Evolutionary conservation across 2,888 invertebrate species (phyloP).

Genomic region (Clanis bilineata): DNA sequence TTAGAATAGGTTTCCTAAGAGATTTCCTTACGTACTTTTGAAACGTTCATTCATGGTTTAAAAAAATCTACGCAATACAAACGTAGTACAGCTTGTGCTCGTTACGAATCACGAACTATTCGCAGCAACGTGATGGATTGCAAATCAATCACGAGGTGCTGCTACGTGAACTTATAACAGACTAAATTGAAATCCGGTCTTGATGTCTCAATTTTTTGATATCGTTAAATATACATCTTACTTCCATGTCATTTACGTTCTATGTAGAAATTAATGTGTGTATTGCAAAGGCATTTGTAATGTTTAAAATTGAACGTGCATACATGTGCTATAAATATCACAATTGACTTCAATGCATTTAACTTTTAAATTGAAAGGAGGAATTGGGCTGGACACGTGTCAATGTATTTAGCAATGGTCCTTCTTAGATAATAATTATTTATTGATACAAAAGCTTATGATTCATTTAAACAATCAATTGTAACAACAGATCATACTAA

Average conservation of each 20-base stretch:
- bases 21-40: neutral
- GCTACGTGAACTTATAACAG: conserved; percentile 1
- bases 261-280: too few species aligned
- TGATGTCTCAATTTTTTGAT: neutral
- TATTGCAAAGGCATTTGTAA: too few species aligned
- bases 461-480: too few species aligned
- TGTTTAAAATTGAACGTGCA: neutral
- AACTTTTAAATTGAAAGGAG: neutral
- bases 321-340: neutral
- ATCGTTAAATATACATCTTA: neutral
- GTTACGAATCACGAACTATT: conserved; percentile 10
- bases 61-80: neutral
- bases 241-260: too few species aligned
- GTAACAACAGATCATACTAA: too few species aligned
- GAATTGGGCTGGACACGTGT: neutral
- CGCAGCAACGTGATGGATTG: conserved; percentile 4
- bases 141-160: conserved; percentile 2
- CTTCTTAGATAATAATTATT: neutral
- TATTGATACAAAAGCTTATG: too few species aligned
- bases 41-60: neutral
- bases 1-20: too few species aligned
- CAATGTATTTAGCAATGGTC: neutral
- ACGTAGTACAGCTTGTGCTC: neutral
- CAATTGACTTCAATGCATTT: neutral
- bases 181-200: neutral